Evolutionary conservation across 2,888 invertebrate species (phyloP).

Genomic region (Caenorhabditis angaria): DNA sequence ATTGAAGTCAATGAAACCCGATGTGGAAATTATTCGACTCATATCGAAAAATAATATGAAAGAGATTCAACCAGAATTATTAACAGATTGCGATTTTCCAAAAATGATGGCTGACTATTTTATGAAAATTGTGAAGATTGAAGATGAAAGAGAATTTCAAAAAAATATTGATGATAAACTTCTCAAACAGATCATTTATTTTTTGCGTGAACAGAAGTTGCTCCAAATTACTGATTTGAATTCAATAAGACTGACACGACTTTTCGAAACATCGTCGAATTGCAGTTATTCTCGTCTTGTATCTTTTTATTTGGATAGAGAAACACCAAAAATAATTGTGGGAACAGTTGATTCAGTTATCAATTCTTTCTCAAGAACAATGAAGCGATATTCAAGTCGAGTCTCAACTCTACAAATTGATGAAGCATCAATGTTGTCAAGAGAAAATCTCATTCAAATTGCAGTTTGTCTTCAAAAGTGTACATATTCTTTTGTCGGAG

Average conservation of each 20-base stretch:
- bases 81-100: neutral
- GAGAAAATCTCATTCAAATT: neutral
- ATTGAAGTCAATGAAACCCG: neutral
- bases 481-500: neutral
- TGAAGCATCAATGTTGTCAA: neutral
- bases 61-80: neutral
- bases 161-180: neutral
- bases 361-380: neutral
- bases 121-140: no score
- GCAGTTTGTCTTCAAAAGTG: neutral
- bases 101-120: neutral
- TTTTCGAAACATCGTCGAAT: neutral
- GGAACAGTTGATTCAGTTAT: neutral
- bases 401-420: neutral
- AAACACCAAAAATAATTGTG: neutral
- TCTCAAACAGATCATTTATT: neutral
- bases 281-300: neutral
- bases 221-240: no score
- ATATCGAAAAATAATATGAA: neutral
- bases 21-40: neutral
- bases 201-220: neutral
- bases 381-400: neutral
- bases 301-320: neutral
- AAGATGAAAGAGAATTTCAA: neutral
- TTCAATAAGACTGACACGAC: neutral